phyloP scores from a whole-genome alignment of 2,888 invertebrate genomes.

The Drosophila robusta region DNA sequence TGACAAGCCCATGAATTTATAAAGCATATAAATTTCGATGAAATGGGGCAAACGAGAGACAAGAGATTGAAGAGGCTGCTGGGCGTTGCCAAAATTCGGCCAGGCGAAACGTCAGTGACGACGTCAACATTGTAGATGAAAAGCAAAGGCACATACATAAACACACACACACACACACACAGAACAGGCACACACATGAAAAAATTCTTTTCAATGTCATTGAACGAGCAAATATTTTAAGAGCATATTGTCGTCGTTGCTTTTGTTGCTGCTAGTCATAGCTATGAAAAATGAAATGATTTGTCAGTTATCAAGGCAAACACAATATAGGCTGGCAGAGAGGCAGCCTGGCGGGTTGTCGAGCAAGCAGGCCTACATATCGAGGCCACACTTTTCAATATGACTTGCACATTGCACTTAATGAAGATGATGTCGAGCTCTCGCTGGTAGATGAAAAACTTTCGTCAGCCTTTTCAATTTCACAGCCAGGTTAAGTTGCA shows the following conservation, averaged over 20 bases:
- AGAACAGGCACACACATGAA: constrained; percentile 24
- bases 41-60: constrained; percentile 26
- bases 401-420: constrained; percentile 54
- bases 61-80: constrained; percentile 30
- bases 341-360: neutral
- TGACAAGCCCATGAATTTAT: constrained; percentile 56
- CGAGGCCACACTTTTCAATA: constrained; percentile 54
- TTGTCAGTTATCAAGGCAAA: constrained; percentile 71
- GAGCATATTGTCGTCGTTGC: constrained; percentile 49
- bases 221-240: constrained; percentile 73
- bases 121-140: constrained; percentile 49
- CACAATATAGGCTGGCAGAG: constrained; percentile 12
- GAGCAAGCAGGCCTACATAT: constrained; percentile 32
- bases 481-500: constrained; percentile 47
- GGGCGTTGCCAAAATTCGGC: constrained; percentile 50
- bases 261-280: constrained; percentile 21
- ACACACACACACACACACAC: constrained; percentile 7
- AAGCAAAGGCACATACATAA: constrained; percentile 24
- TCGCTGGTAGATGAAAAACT: constrained; percentile 24
- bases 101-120: constrained; percentile 63
- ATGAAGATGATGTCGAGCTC: constrained; percentile 62
- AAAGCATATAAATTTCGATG: constrained; percentile 50
- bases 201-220: constrained; percentile 77
- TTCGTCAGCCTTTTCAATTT: constrained; percentile 59
- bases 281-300: constrained; percentile 68